Base-by-base conservation (phyloP, 1,140 invertebrate species). In the Schlechtendalia chinensis region DNA sequence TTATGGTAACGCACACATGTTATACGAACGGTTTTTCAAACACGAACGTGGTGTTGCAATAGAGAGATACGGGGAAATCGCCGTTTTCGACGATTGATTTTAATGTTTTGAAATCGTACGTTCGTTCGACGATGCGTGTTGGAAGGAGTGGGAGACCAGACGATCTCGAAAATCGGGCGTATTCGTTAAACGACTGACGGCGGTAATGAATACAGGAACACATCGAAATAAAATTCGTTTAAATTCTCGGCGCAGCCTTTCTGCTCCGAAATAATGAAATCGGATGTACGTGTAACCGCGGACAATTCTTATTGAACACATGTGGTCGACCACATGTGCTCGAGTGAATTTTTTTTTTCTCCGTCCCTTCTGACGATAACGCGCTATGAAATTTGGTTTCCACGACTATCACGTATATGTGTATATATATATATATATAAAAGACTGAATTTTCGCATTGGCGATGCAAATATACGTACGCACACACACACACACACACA, bases 371-470 rank as follows among this genome's bases (percentile, higher is more conserved):
- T 69, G 67, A 69, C 67, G 50, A 69, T 50, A 50, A 69, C 67
- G 24, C 67, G 67, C 22, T 50, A 69, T 50, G 67, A 69, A 69
- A 69, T 69, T 69, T 69, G 39, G 50, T 69, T 69, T 69, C 50
- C 67, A 69, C 45, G 45, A 69, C 45, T 50, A 27, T 50, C 67
- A 11, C 32, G 19, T 39, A 22, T 39, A n/a, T n/a, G n/a, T n/a
- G n/a, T n/a, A n/a, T n/a, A n/a, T n/a, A n/a, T n/a, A n/a, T n/a
- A 63, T 32, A 32, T 32, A 19, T 67, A 69, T 19, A 27, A 4
- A 14, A 11, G 19, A 22, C 32, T 17, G n/a, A 69, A 69, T 22
- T 69, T 47, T 69, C 14, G 1, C n/a, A 24, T 69, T 24, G 32
- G 19, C 11, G 32, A 67, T 22, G 32, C 63, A 22, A 45, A 67